Evolutionary conservation across 2,888 invertebrate species (phyloP).

Genomic region (Polymixis flavicincta): DNA sequence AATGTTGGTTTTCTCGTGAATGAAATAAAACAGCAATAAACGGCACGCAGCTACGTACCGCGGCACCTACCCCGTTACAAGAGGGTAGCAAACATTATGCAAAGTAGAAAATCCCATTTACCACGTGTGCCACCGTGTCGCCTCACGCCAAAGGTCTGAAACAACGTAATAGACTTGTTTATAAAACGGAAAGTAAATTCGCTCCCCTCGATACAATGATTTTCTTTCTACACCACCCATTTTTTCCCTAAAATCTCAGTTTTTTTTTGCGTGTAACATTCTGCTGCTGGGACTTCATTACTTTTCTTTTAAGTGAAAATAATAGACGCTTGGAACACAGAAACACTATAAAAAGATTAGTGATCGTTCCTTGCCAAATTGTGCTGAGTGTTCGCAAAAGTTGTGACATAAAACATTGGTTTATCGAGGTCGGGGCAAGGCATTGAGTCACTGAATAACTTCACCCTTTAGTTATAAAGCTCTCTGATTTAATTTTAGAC

Average conservation of each 20-base stretch:
- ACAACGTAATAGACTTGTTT: constrained; percentile 82
- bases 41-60: constrained; percentile 44
- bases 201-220: constrained; percentile 72
- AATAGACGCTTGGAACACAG: constrained; percentile 41
- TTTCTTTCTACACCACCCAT: constrained; percentile 62
- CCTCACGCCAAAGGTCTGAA: constrained; percentile 72
- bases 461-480: constrained; percentile 33
- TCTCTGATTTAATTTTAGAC: constrained; percentile 42
- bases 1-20: constrained; percentile 54
- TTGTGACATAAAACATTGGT: constrained; percentile 66
- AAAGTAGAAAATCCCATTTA: constrained; percentile 84
- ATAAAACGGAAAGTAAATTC: constrained; percentile 77
- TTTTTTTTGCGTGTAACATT: constrained; percentile 41
- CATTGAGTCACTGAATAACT: constrained; percentile 51
- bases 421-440: constrained; percentile 58
- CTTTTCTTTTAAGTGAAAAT: constrained; percentile 58
- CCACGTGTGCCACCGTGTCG: constrained; percentile 71
- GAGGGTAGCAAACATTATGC: constrained; percentile 79
- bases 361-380: constrained; percentile 60
- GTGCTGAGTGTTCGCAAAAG: constrained; percentile 63
- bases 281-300: constrained; percentile 37
- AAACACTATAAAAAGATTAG: constrained; percentile 61
- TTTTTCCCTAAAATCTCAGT: constrained; percentile 45
- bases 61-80: constrained; percentile 57
- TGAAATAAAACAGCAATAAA: constrained; percentile 62